phyloP scores from a whole-genome alignment of 2,797 vertebrate species.

The Phylloscopus collybita region DNA sequence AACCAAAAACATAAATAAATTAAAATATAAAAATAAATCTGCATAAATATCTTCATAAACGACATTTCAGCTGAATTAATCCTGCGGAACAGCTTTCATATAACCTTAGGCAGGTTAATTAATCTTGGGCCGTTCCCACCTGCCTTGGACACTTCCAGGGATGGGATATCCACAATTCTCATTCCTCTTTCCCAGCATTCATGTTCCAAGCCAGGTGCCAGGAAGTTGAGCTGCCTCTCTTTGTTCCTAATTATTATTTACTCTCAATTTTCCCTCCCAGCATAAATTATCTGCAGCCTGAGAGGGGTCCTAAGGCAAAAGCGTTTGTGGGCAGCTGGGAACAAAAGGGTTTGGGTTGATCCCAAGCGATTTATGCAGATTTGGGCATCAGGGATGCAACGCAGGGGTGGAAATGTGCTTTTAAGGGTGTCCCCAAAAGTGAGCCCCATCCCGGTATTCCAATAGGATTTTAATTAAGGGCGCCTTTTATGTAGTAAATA shows the following conservation, averaged over 20 bases:
- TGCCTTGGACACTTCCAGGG: background rate
- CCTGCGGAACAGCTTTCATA: accelerated
- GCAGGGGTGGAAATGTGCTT: background rate
- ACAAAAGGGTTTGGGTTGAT: background rate
- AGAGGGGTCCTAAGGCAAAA: slow-evolving; percentile 31
- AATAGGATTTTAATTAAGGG: background rate
- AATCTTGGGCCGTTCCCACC: background rate
- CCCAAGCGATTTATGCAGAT: background rate
- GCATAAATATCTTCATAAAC: too few species aligned
- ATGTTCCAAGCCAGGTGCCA: background rate
- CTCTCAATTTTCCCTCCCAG: background rate
- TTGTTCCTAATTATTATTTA: background rate
- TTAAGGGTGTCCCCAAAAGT: background rate
- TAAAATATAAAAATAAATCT: background rate
- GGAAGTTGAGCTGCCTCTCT: background rate
- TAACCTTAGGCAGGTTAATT: background rate
- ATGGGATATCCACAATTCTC: background rate
- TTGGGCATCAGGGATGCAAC: too few species aligned
- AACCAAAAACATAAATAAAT: too few species aligned
- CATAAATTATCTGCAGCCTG: background rate
- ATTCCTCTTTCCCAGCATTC: background rate
- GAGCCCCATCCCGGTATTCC: background rate
- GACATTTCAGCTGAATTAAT: background rate
- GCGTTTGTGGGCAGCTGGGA: accelerated
- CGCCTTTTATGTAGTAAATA: background rate